phyloP scores from a whole-genome alignment of 1,140 invertebrate genomes.

The Wiebesia pumilae region DNA sequence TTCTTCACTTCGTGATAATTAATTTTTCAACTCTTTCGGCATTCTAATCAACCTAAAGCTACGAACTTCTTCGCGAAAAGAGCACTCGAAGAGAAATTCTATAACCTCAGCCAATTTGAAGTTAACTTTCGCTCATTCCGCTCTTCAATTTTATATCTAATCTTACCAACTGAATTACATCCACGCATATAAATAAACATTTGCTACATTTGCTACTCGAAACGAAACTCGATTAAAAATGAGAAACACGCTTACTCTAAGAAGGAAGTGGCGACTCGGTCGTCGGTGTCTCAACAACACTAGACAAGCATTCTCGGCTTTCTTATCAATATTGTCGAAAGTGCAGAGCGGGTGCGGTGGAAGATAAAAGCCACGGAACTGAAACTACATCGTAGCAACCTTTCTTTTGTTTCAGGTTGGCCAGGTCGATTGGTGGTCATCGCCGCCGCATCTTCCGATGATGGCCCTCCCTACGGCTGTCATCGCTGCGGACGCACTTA shows the following conservation, averaged over 20 bases:
- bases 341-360: too few relatives aligned
- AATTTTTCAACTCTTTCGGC: background rate
- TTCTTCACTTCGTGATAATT: background rate
- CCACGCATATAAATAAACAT: too few relatives aligned
- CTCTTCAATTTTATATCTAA: background rate
- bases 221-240: background rate
- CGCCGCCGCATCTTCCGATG: background rate
- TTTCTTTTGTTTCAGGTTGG: conserved; percentile 60
- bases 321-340: too few relatives aligned
- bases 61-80: background rate
- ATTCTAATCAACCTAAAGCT: background rate
- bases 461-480: conserved; percentile 65
- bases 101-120: background rate
- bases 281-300: too few relatives aligned
- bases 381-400: conserved; percentile 11
- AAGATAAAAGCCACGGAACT: background rate
- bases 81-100: too few relatives aligned
- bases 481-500: conserved; percentile 71
- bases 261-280: background rate
- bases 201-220: too few relatives aligned
- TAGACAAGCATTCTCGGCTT: too few relatives aligned
- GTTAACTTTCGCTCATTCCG: background rate
- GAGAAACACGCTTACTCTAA: background rate
- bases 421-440: conserved; percentile 48
- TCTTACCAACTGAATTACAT: too few relatives aligned